These are phyloP conservation scores for Eremophila alpestris DNA, from an alignment of 2,797 vertebrate genomes.

Conservation along the genomic window DNA sequence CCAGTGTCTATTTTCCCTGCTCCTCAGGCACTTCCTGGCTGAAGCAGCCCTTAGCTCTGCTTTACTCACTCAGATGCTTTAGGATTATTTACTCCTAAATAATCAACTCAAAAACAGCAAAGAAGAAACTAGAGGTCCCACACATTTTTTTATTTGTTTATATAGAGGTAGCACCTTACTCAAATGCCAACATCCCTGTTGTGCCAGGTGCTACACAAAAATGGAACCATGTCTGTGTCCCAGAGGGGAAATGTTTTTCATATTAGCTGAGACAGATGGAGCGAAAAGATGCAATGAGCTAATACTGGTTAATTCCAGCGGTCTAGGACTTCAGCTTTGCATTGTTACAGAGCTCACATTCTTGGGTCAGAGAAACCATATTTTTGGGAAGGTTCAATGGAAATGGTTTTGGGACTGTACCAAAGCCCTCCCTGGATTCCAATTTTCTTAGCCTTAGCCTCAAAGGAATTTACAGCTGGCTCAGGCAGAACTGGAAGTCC, in stretches of 20 bases:
- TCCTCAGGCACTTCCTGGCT: not conserved
- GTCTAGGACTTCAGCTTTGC: slow-evolving; percentile 19
- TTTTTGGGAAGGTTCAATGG: slow-evolving; percentile 37
- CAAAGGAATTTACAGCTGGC: slow-evolving; percentile 54
- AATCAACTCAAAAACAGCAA: not conserved
- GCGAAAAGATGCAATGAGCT: not conserved
- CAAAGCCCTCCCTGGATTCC: slow-evolving; percentile 71
- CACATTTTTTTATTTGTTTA: not conserved
- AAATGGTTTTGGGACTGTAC: slow-evolving; percentile 37
- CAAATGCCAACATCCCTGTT: not conserved
- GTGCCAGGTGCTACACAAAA: not conserved
- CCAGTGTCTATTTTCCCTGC: not conserved
- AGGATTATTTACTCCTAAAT: not conserved
- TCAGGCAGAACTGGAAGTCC: slow-evolving; percentile 49
- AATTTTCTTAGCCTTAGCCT: slow-evolving; percentile 61
- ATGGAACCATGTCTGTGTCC: not conserved
- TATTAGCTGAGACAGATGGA: not conserved
- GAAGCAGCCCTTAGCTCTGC: not conserved
- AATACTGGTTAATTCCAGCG: not conserved
- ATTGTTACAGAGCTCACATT: slow-evolving; percentile 43
- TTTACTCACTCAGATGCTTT: not conserved
- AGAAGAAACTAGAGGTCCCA: not conserved
- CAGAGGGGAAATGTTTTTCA: not conserved
- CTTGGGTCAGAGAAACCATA: slow-evolving; percentile 35
- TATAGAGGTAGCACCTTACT: not conserved